Conservation (phyloP, 2,797 vertebrate species). For the Phalanger gymnotis region DNA sequence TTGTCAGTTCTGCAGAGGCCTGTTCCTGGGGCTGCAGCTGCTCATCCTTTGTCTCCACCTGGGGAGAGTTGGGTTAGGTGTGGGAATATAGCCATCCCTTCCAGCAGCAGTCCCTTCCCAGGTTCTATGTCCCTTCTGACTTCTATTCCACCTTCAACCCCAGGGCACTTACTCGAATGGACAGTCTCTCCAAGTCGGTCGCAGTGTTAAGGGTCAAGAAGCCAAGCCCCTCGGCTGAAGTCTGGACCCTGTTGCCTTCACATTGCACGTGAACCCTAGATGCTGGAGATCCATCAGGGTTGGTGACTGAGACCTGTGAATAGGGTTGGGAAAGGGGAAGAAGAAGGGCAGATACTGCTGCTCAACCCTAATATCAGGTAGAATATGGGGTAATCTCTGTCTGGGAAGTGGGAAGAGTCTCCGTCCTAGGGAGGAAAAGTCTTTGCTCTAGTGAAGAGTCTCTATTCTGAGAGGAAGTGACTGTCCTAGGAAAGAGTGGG, state of each 20-base stretch:
- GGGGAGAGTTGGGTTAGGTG: neutral
- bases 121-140: neutral
- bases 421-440: neutral
- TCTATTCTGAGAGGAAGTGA: neutral
- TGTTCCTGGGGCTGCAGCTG: slow-evolving; percentile 37
- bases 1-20: slow-evolving; percentile 40
- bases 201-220: slow-evolving; percentile 53
- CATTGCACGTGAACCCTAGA: neutral
- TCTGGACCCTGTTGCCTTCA: neutral
- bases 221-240: slow-evolving; percentile 14
- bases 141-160: neutral
- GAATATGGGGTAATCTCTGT: neutral
- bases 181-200: neutral
- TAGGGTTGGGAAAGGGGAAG: neutral
- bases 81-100: neutral
- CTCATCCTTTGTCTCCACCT: slow-evolving; percentile 41
- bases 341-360: neutral
- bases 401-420: neutral
- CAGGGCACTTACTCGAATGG: slow-evolving; percentile 41
- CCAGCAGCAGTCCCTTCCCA: no score
- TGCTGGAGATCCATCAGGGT: slow-evolving; percentile 63
- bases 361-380: neutral
- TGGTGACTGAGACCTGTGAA: slow-evolving; percentile 64
- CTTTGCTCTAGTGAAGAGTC: neutral
- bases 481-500: neutral